Evolutionary conservation across 2,797 vertebrate genomes (phyloP), one percentile per base, ranked within the genome.

Genomic region (Orestias chungarensis): DNA sequence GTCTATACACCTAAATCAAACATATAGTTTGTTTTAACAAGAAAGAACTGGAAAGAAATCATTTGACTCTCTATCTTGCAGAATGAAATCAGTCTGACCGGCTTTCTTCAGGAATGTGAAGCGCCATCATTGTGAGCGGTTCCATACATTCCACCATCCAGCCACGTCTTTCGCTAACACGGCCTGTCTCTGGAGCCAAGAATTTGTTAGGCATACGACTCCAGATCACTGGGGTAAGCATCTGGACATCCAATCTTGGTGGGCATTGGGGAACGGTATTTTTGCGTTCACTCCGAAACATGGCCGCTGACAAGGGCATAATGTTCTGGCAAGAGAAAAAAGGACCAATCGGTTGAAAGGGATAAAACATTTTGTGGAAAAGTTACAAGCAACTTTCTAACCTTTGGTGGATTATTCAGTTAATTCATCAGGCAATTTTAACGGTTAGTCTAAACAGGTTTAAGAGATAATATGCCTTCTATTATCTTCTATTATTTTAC

Each of bases 81-180:
- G 47, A 67, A 25, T 62, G 25, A 33, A 15, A 29, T 6, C 31
- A 42, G 8, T 71, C 86, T 61, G 49, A 98, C 97, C 95, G 95
- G 93, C 95, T 97, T 90, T 98, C 97, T 84, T 99, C 97, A 0
- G 97, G 96, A 79, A 99, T 95, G 87, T 98, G 97, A 18, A 98
- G 92, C 0, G 96, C 97, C 97, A 99, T 98, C 97, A 98, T 98
- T 70, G 91, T 93, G 14, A 97, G 95, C 0, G 96, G 95, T n/a
- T 97, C 95, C 15, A 81, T 80, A 78, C 97, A 98, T 74, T 95
- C 93, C 61, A 97, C 95, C 25, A 89, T 86, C 97, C 97, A 99
- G 78, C 97, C 97, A 0, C 95, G 95, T 7, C 95, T 90, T 76
- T 98, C 97, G 35, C 91, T 94, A 0, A 94, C 71, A 0, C 96